Evolutionary conservation across 2,797 vertebrate species (phyloP).

Genomic region (Eupleurogrammus muticus): DNA sequence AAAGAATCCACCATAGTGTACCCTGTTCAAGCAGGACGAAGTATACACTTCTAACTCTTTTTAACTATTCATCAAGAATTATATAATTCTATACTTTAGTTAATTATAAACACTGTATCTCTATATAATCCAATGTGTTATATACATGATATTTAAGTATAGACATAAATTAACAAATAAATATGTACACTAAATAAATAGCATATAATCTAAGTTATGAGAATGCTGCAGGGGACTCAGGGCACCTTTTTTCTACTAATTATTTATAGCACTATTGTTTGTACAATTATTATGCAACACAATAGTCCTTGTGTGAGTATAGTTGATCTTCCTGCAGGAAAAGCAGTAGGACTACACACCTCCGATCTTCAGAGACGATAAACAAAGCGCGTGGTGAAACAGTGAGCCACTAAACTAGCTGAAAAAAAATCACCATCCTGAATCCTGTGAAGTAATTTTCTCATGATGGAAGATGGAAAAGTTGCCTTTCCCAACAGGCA

Average conservation of each 20-base stretch:
- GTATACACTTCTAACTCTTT: no score
- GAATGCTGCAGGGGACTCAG: neutral
- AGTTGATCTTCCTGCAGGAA: neutral
- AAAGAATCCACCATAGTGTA: no score
- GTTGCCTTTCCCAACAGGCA: neutral
- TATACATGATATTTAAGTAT: no score
- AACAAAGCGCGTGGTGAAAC: neutral
- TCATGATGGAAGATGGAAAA: neutral
- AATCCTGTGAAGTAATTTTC: slow-evolving; percentile 10
- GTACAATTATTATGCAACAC: neutral
- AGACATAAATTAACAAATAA: no score
- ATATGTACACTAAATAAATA: no score
- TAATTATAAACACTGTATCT: no score
- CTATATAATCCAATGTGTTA: no score
- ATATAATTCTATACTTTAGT: no score
- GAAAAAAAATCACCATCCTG: neutral
- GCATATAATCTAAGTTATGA: neutral
- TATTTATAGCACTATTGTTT: neutral
- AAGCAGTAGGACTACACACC: neutral
- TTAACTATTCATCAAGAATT: no score
- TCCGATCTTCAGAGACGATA: neutral
- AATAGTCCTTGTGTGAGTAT: neutral
- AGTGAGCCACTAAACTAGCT: neutral
- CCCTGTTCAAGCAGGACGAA: no score
- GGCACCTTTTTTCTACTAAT: neutral